Percentiles rank a stretch among this genome's conserved stretches.
These are phyloP conservation scores for Drymonia ruficornis DNA, from an alignment of 2,888 invertebrate species.

Conservation along the genomic window DNA sequence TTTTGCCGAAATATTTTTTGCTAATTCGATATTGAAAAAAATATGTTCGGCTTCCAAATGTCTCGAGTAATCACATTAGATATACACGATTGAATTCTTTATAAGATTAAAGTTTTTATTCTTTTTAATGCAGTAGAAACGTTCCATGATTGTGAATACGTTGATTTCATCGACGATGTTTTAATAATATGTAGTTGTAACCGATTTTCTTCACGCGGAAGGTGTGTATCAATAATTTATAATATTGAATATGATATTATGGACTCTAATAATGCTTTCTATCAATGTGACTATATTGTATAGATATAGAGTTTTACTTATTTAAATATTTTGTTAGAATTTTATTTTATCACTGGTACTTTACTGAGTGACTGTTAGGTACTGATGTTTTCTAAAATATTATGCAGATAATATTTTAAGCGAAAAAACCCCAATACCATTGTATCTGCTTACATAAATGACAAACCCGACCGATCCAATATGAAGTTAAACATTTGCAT, in stretches of 20 bases:
- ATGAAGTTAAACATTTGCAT: conserved; percentile 77
- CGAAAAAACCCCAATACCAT: conserved; percentile 41
- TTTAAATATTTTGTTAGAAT: too few species aligned
- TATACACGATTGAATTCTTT: conserved; percentile 18
- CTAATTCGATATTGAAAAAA: background rate
- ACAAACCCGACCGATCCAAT: conserved; percentile 63
- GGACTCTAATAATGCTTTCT: too few species aligned
- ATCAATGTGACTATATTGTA: too few species aligned
- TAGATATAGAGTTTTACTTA: too few species aligned
- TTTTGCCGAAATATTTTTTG: conserved; percentile 15
- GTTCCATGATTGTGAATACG: conserved; percentile 16
- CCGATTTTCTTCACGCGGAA: conserved; percentile 7
- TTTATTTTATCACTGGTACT: too few species aligned
- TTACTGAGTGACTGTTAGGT: too few species aligned
- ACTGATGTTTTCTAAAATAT: background rate
- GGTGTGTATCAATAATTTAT: background rate
- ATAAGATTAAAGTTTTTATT: conserved; percentile 17
- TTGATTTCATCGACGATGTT: conserved; percentile 14
- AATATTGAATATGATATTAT: background rate
- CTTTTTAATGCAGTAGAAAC: conserved; percentile 21
- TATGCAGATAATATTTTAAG: conserved; percentile 17
- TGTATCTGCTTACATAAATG: conserved; percentile 48
- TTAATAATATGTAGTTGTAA: conserved; percentile 9
- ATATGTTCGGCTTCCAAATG: conserved; percentile 7
- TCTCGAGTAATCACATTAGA: conserved; percentile 20